Base-by-base conservation (phyloP, 2,113 vertebrate genomes). In the Oncorhynchus kisutch region DNA sequence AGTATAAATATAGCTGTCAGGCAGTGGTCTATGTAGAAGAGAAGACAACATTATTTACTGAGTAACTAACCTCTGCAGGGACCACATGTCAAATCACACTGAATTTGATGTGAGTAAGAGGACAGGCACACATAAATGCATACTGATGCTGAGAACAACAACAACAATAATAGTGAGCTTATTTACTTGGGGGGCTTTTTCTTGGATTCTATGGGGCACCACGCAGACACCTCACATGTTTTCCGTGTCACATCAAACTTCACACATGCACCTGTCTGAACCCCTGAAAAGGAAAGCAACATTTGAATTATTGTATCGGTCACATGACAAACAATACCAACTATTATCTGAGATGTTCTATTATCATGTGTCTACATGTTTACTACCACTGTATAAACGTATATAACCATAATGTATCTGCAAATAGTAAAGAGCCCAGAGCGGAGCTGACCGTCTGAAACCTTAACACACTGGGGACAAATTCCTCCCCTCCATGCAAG, bases 241-340 rank as follows among this genome's bases (percentile, higher is more conserved):
- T 94, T 96, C 71, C 64, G 34, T 12, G 79, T 65, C 29, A 34
- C 16, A 3, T 92, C 93, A 18, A 90, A 95, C 12, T 20, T 84
- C 62, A 95, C 59, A 83, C 93, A 96, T 3, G 0, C 76, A 73
- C 94, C 95, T 0, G 94, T 95, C 84, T 94, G 93, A 81, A 95
- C 81, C 69, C 95, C 95, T 96, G 73, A 49, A 48, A 20, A 20
- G 13, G 59, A 54, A n/a, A 54, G 51, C 16, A 14, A 54, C 14
- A 54, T 16, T 54, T 18, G 3, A 54, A 54, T 18, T 54, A 54
- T 54, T 54, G 51, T 18, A 18, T 7, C 4, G 54, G 5, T 5
- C 54, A 4, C 54, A 14, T 57, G 54, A 57, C 13, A 20, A 57
- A 20, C 3, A 57, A 57, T 57, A 57, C 4, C 16, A 57, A 57